Evolutionary conservation across 2,113 vertebrate species (phyloP).

Genomic region (Forbesichthys papilliferus): DNA sequence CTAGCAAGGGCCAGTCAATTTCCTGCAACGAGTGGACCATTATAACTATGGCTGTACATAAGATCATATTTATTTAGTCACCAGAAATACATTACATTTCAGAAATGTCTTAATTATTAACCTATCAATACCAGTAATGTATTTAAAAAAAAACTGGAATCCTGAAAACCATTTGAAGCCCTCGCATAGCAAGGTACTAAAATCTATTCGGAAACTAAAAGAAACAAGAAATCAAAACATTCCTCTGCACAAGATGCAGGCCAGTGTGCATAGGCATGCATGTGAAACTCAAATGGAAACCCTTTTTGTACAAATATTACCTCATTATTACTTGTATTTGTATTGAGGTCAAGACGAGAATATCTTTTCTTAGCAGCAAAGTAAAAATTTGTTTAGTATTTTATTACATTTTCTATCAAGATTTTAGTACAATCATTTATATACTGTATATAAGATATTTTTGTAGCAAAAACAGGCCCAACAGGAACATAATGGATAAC

Average conservation of each 20-base stretch:
- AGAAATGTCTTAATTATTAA: constrained; percentile 35
- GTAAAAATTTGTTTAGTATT: constrained; percentile 80
- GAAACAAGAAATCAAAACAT: background rate
- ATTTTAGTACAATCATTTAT: constrained; percentile 83
- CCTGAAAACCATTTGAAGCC: constrained; percentile 32
- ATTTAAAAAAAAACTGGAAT: constrained; percentile 42
- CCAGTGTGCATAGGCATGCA: constrained; percentile 62
- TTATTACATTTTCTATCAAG: constrained; percentile 75
- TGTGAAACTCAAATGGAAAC: constrained; percentile 79
- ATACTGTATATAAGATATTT: constrained; percentile 94
- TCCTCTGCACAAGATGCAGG: constrained; percentile 67
- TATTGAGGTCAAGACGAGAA: constrained; percentile 82
- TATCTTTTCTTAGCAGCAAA: constrained; percentile 80
- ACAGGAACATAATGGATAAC: constrained; percentile 81
- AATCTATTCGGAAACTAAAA: constrained; percentile 15
- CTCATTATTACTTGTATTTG: constrained; percentile 91
- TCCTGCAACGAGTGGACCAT: constrained; percentile 55
- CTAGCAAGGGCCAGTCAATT: constrained; percentile 74
- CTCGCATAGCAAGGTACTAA: constrained; percentile 32
- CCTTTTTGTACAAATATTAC: constrained; percentile 97
- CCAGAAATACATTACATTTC: constrained; percentile 54
- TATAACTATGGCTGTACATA: constrained; percentile 83
- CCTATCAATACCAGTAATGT: constrained; percentile 25
- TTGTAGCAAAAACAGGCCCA: constrained; percentile 80
- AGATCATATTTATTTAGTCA: constrained; percentile 83